Evolutionary conservation across 2,888 invertebrate genomes (phyloP).

Genomic region (Plutella xylostella): DNA sequence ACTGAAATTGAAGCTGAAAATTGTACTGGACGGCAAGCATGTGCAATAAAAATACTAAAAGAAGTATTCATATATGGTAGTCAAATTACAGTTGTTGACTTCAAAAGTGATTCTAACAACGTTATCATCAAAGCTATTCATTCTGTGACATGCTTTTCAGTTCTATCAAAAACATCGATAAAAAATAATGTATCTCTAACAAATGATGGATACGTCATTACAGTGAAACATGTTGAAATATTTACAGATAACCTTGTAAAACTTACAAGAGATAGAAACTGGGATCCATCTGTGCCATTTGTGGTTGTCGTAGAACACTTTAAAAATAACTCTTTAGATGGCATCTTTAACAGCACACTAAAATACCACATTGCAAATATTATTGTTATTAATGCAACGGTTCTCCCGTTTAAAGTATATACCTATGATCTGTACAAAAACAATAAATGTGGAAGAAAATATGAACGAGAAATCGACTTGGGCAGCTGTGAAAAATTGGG

Average conservation of each 20-base stretch:
- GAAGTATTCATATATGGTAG: background rate
- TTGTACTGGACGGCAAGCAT: background rate
- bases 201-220: background rate
- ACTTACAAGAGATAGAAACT: background rate
- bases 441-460: background rate
- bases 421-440: constrained; percentile 2
- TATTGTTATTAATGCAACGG: background rate
- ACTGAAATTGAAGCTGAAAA: background rate
- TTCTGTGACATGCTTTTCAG: constrained; percentile 1
- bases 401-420: background rate
- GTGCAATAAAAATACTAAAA: background rate
- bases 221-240: background rate
- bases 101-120: constrained; percentile 6
- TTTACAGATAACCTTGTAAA: background rate
- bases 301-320: background rate
- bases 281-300: background rate
- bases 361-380: too few species aligned
- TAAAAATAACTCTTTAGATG: background rate
- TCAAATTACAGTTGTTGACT: constrained; percentile 15
- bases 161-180: constrained; percentile 10
- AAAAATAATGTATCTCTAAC: background rate
- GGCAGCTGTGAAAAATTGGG: background rate
- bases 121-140: constrained; percentile 15
- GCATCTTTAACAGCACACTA: background rate
- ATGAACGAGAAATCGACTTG: background rate